Base-by-base conservation (phyloP, 2,888 invertebrate species). In the Empis stercorea region DNA sequence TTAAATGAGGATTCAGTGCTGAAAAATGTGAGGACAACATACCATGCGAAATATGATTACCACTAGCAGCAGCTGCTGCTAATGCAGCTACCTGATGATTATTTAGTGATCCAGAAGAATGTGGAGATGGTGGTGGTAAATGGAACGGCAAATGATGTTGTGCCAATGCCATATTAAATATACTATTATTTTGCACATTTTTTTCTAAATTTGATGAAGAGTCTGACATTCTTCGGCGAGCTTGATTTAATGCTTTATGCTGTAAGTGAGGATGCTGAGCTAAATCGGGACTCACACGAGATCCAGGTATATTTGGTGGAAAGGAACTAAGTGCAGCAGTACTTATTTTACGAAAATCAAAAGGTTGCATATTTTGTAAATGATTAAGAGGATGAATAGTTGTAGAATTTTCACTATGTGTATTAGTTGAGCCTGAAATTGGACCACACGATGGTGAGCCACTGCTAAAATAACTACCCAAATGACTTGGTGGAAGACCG, bases 321-420 rank as follows among this genome's bases (percentile, higher is more conserved):
- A 74, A 72, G 11, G 72, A 72, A 45, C 72, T 67, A 50, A 73
- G 66, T 16, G 76, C 73, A 11, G 62, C 61, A 13, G 64, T 59
- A 47, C 78, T 76, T 37, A 82, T 71, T 57, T 88, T 88, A 30
- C 92, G 79, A 63, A 87, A 93, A 66, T 94, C 93, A 65, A 92
- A 92, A 0, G 94, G 93, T 63, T 94, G 93, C 93, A 95, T 93
- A 59, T 84, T 93, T 71, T 93, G 92, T 43, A 94, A 74, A 59
- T 88, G 81, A 66, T 86, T 91, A 52, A 94, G 72, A 4, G 94
- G 93, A 70, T 80, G 80, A 60, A 77, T 74, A 43, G 57, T 52
- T 42, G 58, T 40, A 16, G 56, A 47, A 20, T 50, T 44, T 6
- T 55, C 45, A 15, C 52, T 49, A 20, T 52, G 54, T 16, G 52